Evolutionary conservation across 2,888 invertebrate species (phyloP).

Genomic region (Theodoxus fluviatilis): DNA sequence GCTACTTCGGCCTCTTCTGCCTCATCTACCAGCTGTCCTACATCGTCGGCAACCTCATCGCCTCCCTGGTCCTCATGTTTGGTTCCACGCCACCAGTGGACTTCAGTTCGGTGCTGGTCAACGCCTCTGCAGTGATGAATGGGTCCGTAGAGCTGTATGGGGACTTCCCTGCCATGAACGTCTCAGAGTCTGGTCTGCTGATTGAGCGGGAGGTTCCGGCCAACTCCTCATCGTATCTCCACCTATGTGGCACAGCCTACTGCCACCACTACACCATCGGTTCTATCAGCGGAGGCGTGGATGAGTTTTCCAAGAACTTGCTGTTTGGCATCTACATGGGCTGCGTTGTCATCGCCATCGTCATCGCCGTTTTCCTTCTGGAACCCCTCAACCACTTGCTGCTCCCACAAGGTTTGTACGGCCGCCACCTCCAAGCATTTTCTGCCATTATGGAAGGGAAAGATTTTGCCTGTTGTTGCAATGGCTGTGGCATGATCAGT

Average conservation of each 20-base stretch:
- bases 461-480: too few species aligned
- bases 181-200: background rate
- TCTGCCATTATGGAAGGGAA: too few species aligned
- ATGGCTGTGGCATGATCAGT: too few species aligned
- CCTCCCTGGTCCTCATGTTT: conserved; percentile 50
- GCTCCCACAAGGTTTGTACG: too few species aligned
- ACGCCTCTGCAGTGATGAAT: background rate
- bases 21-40: conserved; percentile 54
- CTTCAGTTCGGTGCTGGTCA: background rate
- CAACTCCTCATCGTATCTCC: conserved; percentile 17
- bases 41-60: conserved; percentile 56
- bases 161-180: background rate
- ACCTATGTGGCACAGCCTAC: conserved; percentile 47
- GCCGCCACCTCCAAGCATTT: too few species aligned
- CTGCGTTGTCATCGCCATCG: conserved; percentile 44
- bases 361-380: conserved; percentile 46
- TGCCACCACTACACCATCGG: conserved; percentile 41
- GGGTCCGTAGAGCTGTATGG: background rate
- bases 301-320: conserved; percentile 44
- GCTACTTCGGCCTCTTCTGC: conserved; percentile 60
- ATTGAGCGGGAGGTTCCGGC: background rate
- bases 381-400: conserved; percentile 47
- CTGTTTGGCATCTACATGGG: conserved; percentile 53
- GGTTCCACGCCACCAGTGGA: conserved; percentile 16
- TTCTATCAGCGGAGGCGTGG: conserved; percentile 30